Percentiles rank a stretch among this genome's conserved stretches.
Evolutionary conservation across 2,113 vertebrate species (phyloP).

Genomic region (Perca flavescens): DNA sequence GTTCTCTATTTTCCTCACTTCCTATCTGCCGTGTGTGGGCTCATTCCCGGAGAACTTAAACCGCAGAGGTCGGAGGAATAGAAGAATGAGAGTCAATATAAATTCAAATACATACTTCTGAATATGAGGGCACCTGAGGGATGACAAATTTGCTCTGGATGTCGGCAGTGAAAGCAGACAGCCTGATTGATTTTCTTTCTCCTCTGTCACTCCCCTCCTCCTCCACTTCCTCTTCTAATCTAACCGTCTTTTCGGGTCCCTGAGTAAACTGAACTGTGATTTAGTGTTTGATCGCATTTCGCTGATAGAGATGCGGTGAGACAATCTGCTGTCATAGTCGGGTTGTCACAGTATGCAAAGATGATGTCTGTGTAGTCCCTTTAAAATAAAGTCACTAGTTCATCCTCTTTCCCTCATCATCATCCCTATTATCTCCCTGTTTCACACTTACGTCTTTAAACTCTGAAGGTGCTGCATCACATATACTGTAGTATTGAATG

Average conservation of each 20-base stretch:
- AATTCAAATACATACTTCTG: constrained; percentile 40
- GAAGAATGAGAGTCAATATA: constrained; percentile 43
- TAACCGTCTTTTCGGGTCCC: constrained; percentile 18
- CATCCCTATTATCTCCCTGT: constrained; percentile 3
- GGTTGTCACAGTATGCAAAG: constrained; percentile 68
- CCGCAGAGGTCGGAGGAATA: constrained; percentile 26
- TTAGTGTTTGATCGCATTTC: constrained; percentile 32
- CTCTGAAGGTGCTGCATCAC: constrained; percentile 83
- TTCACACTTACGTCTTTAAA: constrained; percentile 57
- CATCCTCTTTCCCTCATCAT: not conserved
- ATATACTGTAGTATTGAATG: constrained; percentile 75
- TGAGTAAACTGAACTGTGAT: constrained; percentile 41
- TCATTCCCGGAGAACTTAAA: constrained; percentile 17
- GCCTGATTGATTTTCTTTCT: constrained; percentile 56
- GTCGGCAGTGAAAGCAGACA: constrained; percentile 40
- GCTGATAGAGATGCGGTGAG: constrained; percentile 39
- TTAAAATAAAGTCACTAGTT: constrained; percentile 66
- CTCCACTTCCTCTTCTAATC: constrained; percentile 9
- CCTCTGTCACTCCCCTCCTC: constrained; percentile 19
- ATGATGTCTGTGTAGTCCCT: constrained; percentile 64
- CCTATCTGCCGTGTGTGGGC: constrained; percentile 19
- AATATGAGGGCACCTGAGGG: constrained; percentile 31
- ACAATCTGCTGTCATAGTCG: constrained; percentile 20
- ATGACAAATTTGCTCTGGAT: constrained; percentile 35
- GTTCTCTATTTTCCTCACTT: constrained; percentile 24